phyloP scores from a whole-genome alignment of 2,888 invertebrate genomes.

The Lamellibrachia satsuma region DNA sequence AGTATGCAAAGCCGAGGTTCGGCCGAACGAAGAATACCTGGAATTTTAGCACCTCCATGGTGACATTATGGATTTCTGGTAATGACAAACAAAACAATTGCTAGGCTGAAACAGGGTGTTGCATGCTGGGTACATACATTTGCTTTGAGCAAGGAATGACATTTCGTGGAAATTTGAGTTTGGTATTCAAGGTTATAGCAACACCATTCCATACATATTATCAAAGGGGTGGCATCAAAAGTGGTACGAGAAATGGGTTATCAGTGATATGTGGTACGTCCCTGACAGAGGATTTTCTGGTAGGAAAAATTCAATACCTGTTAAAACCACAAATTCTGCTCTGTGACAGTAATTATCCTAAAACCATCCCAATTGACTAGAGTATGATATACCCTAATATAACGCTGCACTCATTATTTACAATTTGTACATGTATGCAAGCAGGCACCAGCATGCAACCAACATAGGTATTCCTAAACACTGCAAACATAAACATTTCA shows the following conservation, averaged over 20 bases:
- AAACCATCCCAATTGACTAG: background rate
- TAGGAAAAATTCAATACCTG: background rate
- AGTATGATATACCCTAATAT: background rate
- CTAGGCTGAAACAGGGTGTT: background rate
- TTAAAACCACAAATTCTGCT: background rate
- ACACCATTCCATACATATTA: background rate
- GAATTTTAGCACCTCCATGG: background rate
- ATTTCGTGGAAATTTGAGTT: background rate
- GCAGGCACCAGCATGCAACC: background rate
- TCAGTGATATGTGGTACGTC: background rate
- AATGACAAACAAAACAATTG: background rate
- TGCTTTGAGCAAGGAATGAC: background rate
- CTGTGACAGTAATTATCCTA: background rate
- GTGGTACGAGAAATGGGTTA: background rate
- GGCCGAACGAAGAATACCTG: background rate
- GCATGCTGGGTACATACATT: background rate
- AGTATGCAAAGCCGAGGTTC: background rate
- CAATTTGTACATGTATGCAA: background rate
- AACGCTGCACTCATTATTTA: background rate
- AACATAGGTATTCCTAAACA: background rate
- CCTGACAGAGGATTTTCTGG: background rate
- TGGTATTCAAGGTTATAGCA: background rate
- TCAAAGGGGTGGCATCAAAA: background rate
- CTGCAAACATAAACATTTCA: slow-evolving; percentile 7
- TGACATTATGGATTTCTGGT: background rate